phyloP scores from a whole-genome alignment of 2,888 invertebrate species.

The Linnaemya vulpina region DNA sequence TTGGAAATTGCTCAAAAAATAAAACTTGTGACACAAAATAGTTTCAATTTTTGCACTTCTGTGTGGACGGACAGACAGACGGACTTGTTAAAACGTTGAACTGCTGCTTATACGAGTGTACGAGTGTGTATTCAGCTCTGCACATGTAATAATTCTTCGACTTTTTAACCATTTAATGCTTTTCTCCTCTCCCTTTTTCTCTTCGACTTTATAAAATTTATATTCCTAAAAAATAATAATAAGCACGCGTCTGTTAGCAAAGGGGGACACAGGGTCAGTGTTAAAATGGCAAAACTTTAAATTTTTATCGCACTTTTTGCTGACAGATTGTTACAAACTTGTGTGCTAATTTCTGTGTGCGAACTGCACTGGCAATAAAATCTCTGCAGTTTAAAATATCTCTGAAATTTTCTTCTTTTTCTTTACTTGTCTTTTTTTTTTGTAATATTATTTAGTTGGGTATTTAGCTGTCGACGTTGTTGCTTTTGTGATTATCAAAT shows the following conservation, averaged over 20 bases:
- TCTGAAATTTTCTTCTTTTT: slow-evolving; percentile 7
- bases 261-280: slow-evolving; percentile 2
- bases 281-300: slow-evolving; percentile 58
- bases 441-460: slow-evolving; percentile 22
- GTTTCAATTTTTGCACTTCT: not conserved
- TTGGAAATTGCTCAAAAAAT: not conserved
- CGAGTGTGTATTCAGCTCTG: not conserved
- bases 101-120: slow-evolving; percentile 10
- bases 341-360: slow-evolving; percentile 57
- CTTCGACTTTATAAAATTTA: no score
- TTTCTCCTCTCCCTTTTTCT: not conserved
- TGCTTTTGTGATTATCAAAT: slow-evolving; percentile 52
- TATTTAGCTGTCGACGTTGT: slow-evolving; percentile 40
- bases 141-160: slow-evolving; percentile 36
- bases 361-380: slow-evolving; percentile 46
- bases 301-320: slow-evolving; percentile 66
- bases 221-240: not conserved
- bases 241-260: not conserved
- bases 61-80: slow-evolving; percentile 1
- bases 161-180: slow-evolving; percentile 1
- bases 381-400: slow-evolving; percentile 53
- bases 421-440: not conserved
- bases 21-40: not conserved
- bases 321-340: slow-evolving; percentile 70
- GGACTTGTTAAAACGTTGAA: slow-evolving; percentile 23